A percentile compares a stretch with the other conserved stretches of the same genome.
Evolutionary conservation across 2,888 invertebrate genomes (phyloP).

Genomic region (Acronicta alni): DNA sequence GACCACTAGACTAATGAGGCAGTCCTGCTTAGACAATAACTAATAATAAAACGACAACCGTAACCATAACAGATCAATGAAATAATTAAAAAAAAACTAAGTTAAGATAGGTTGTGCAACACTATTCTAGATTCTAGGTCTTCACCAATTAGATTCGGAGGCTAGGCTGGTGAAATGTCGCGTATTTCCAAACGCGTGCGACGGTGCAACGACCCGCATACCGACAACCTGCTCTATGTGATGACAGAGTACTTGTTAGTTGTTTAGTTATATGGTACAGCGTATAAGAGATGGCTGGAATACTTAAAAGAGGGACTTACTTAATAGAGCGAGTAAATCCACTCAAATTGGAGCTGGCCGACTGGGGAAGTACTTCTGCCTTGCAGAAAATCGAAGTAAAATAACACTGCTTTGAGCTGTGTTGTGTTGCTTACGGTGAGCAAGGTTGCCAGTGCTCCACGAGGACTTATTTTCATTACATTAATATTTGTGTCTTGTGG

Average conservation of each 20-base stretch:
- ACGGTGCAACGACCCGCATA: slow-evolving; percentile 81
- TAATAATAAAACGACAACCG: slow-evolving; percentile 8
- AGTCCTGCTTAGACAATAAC: too few species aligned
- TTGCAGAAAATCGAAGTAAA: too few species aligned
- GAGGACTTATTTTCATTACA: too few species aligned
- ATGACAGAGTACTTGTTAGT: slow-evolving; percentile 83
- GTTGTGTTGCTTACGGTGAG: too few species aligned
- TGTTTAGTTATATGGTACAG: slow-evolving; percentile 50
- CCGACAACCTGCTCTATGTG: slow-evolving; percentile 84
- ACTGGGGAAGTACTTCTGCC: too few species aligned
- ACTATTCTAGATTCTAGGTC: slow-evolving; percentile 76
- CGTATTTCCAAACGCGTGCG: slow-evolving; percentile 81
- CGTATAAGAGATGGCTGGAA: slow-evolving; percentile 22
- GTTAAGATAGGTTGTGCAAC: slow-evolving; percentile 42
- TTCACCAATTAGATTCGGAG: slow-evolving; percentile 79
- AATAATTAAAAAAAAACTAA: slow-evolving; percentile 18
- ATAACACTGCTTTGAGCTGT: too few species aligned
- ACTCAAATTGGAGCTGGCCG: too few species aligned
- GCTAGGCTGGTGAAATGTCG: slow-evolving; percentile 71
- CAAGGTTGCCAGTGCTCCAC: too few species aligned
- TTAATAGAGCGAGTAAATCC: too few species aligned
- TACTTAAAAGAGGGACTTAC: too few species aligned
- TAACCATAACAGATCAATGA: slow-evolving; percentile 11
- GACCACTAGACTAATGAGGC: too few species aligned
- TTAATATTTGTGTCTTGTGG: too few species aligned